Evolutionary conservation across 2,113 vertebrate species (phyloP).

Genomic region (Benitochromis conjunctus): DNA sequence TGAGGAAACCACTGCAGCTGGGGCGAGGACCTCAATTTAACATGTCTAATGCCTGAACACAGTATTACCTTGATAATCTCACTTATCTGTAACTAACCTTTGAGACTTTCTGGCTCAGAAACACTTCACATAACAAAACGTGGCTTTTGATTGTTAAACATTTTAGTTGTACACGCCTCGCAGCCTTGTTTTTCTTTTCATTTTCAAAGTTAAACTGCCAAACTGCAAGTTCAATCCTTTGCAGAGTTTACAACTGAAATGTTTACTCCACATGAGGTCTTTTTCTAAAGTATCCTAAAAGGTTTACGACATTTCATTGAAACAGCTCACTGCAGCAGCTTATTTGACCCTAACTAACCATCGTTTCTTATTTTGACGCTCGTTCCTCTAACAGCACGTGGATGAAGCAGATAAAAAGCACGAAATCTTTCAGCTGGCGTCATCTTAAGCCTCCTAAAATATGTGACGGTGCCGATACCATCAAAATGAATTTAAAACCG

Average conservation of each 20-base stretch:
- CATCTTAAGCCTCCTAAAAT: background rate
- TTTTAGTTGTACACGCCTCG: slow-evolving; percentile 18
- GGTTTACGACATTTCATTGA: slow-evolving; percentile 46
- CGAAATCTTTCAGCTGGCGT: background rate
- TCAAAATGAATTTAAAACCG: background rate
- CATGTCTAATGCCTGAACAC: slow-evolving; percentile 52
- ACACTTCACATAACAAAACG: slow-evolving; percentile 3
- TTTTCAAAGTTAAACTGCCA: slow-evolving; percentile 51
- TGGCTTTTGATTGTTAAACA: slow-evolving; percentile 15
- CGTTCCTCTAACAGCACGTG: slow-evolving; percentile 15
- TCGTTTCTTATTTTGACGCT: background rate
- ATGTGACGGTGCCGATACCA: background rate
- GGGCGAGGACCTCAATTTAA: slow-evolving; percentile 34
- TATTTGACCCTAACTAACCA: slow-evolving; percentile 5
- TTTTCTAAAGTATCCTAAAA: slow-evolving; percentile 25
- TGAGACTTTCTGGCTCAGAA: slow-evolving; percentile 24
- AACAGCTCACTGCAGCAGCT: background rate
- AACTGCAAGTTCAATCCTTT: slow-evolving; percentile 49
- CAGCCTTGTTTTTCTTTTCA: slow-evolving; percentile 4
- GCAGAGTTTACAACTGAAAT: slow-evolving; percentile 59
- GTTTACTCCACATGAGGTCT: slow-evolving; percentile 17
- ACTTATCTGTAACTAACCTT: slow-evolving; percentile 4
- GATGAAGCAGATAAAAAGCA: slow-evolving; percentile 2
- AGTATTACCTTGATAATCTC: slow-evolving; percentile 19
- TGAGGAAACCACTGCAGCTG: slow-evolving; percentile 47